phyloP scores from a whole-genome alignment of 2,113 vertebrate genomes.

The Pungitius pungitius region DNA sequence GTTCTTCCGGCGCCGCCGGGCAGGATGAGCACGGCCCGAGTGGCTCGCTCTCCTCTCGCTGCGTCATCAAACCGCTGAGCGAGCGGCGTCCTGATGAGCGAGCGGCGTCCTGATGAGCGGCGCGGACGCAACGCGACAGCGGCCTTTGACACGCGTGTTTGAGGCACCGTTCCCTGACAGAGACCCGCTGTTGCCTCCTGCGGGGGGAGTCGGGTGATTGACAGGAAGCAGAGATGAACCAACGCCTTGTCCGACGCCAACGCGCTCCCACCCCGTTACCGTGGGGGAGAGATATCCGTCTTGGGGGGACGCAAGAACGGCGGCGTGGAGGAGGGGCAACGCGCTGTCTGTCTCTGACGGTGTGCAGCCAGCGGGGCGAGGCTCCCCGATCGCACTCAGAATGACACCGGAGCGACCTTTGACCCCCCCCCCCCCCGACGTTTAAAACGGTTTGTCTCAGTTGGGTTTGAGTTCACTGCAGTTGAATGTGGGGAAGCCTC shows the following conservation, averaged over 20 bases:
- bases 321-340: no score
- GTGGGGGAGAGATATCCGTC: constrained; percentile 46
- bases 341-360: constrained; percentile 2
- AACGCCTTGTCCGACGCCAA: constrained; percentile 37
- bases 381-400: constrained; percentile 20
- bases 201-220: constrained; percentile 32
- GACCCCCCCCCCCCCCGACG: constrained; percentile 3
- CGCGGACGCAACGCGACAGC: not conserved
- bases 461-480: constrained; percentile 18
- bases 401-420: constrained; percentile 24
- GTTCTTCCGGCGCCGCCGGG: constrained; percentile 42
- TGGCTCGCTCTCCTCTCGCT: not conserved
- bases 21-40: constrained; percentile 22
- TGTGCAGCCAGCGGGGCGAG: constrained; percentile 15
- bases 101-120: no score
- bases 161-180: constrained; percentile 44
- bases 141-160: constrained; percentile 17
- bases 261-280: constrained; percentile 24
- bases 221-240: constrained; percentile 37
- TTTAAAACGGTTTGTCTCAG: constrained; percentile 1
- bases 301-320: no score
- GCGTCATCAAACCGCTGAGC: no score
- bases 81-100: no score
- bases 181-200: constrained; percentile 32
- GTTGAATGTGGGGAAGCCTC: constrained; percentile 63